phyloP scores from a whole-genome alignment of 2,113 vertebrate genomes.

The Tiliqua scincoides region DNA sequence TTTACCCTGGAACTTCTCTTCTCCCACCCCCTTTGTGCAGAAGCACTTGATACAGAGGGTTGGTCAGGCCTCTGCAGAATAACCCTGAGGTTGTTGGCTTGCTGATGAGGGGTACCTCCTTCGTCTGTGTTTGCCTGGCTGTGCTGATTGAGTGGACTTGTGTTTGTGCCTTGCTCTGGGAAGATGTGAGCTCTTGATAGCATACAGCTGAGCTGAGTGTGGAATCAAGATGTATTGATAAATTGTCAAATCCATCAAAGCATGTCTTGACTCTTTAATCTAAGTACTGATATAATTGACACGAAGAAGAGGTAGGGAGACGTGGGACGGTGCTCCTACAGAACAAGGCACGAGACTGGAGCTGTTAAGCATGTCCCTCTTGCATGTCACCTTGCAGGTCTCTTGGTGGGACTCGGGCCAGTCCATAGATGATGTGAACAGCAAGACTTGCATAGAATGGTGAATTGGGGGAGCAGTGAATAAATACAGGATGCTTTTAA shows the following conservation, averaged over 20 bases:
- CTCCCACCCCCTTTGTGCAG: too few relatives aligned
- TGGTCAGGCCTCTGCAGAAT: too few relatives aligned
- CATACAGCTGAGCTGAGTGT: not conserved
- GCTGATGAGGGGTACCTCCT: not conserved
- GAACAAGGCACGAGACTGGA: not conserved
- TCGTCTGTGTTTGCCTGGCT: not conserved
- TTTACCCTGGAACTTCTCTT: too few relatives aligned
- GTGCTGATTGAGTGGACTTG: not conserved
- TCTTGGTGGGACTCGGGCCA: too few relatives aligned
- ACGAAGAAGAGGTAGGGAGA: not conserved
- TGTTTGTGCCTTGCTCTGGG: not conserved
- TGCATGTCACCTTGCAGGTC: too few relatives aligned
- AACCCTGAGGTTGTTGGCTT: not conserved
- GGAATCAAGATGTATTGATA: not conserved
- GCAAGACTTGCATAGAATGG: too few relatives aligned
- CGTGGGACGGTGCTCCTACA: too few relatives aligned
- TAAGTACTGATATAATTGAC: not conserved
- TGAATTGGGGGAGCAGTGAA: too few relatives aligned
- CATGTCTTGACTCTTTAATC: conserved; percentile 4
- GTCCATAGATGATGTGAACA: too few relatives aligned
- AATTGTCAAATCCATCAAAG: not conserved
- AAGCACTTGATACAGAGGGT: not conserved
- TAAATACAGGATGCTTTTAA: too few relatives aligned
- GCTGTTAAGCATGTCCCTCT: not conserved
- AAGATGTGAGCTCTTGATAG: too few relatives aligned